These are phyloP conservation scores for Epizoanthus scotinus DNA, from an alignment of 92 coral and sea anemone genomes.

Conservation along the genomic window DNA sequence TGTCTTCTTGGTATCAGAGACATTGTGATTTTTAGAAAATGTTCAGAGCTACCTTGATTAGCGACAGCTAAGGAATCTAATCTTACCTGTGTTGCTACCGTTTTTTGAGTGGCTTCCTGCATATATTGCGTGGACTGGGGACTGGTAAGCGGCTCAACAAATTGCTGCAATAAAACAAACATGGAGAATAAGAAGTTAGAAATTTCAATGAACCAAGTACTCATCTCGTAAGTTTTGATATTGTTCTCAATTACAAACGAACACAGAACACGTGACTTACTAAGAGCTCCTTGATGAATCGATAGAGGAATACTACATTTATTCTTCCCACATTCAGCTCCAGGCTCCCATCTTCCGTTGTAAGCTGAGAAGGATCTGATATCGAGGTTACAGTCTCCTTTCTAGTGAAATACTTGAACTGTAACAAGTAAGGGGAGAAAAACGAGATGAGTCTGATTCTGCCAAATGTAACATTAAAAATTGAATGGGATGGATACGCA, in stretches of 20 bases:
- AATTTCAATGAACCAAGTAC: too few relatives aligned
- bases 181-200: too few relatives aligned
- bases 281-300: slow-evolving; percentile 72
- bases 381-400: slow-evolving; percentile 5
- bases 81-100: slow-evolving; percentile 71
- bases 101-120: slow-evolving; percentile 72
- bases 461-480: background rate
- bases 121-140: slow-evolving; percentile 82
- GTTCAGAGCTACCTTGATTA: background rate
- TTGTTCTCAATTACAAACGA: background rate
- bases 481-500: background rate
- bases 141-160: slow-evolving; percentile 78
- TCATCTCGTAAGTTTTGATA: too few relatives aligned
- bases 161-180: slow-evolving; percentile 47
- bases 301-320: slow-evolving; percentile 69
- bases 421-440: background rate
- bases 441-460: background rate
- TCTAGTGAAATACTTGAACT: slow-evolving; percentile 25
- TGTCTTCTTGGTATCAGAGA: too few relatives aligned
- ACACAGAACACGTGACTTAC: slow-evolving; percentile 46
- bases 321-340: slow-evolving; percentile 74
- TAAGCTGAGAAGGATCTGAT: slow-evolving; percentile 40
- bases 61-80: background rate
- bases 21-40: background rate
- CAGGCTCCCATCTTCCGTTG: slow-evolving; percentile 77